Evolutionary conservation across 1,140 invertebrate species (phyloP), one percentile per base, ranked within the genome.

Genomic region (Himalopsyche phryganea): DNA sequence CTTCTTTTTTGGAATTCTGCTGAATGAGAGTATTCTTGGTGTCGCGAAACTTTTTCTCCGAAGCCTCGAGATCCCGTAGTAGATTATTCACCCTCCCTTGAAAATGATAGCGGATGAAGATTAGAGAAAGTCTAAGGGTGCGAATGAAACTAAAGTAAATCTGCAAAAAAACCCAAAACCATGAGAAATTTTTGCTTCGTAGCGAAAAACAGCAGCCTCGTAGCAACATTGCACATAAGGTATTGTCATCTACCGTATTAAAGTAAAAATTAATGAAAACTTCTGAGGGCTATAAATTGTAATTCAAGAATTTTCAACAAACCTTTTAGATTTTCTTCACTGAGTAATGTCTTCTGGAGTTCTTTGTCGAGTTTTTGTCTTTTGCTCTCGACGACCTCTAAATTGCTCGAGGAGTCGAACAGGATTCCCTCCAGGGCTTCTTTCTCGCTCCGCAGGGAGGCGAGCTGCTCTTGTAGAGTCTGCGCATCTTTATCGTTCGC

Each of bases 391-490:
- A 84, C 82, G 14, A 84, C 80, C 69, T 91, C 89, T 15, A 92
- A 68, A 67, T 87, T 86, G 17, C 85, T 89, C 66, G 90, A 87
- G 0, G 88, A 87, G 60, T 91, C 88, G 65, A 91, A 91, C 2
- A 91, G 71, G 9, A 90, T 85, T 6, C 86, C 88, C 71, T 92
- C 90, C 3, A 93, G 71, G 0, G 88, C 85, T 69, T 91, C 88
- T 71, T 92, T 92, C 68, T 93, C 90, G 1, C 83, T 84, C 9
- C 89, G 78, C 18, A 88, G 70, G 0, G 87, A 83, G 0, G 88
- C 87, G 0, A 91, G 66, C 47, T 89, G 81, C 66, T 91, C 89
- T 74, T 89, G 84, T 0, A 82, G 59, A 17, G 87, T 81, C 66
- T 91, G 88, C 9, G 88, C 81, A 67, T 92, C 89, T 72, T 91